phyloP scores from a whole-genome alignment of 2,888 invertebrate species.

The Drosophila borealis region DNA sequence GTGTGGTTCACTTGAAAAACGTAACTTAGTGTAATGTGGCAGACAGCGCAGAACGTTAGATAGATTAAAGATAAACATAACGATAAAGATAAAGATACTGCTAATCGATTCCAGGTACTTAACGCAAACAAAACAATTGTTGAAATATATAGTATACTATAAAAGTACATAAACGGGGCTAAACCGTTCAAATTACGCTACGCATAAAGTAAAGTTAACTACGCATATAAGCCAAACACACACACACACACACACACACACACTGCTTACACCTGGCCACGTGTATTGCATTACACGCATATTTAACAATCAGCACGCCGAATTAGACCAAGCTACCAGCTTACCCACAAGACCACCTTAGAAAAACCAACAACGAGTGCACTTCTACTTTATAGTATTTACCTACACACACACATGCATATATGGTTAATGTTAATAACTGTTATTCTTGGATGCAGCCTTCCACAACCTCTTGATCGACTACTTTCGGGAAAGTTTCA shows the following conservation, averaged over 20 bases:
- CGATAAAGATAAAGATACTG: slow-evolving; percentile 13
- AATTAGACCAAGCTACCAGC: slow-evolving; percentile 74
- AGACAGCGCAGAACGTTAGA: slow-evolving; percentile 39
- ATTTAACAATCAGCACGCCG: slow-evolving; percentile 34
- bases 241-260: slow-evolving; percentile 12
- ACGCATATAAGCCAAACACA: slow-evolving; percentile 31
- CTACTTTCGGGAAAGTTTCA: slow-evolving; percentile 38
- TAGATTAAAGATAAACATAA: slow-evolving; percentile 37
- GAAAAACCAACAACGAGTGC: slow-evolving; percentile 27
- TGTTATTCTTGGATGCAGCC: slow-evolving; percentile 49
- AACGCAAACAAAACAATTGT: slow-evolving; percentile 69
- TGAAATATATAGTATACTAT: slow-evolving; percentile 52
- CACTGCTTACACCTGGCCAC: slow-evolving; percentile 31
- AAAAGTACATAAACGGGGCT: slow-evolving; percentile 41
- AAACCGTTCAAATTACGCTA: slow-evolving; percentile 37
- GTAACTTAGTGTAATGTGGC: slow-evolving; percentile 67
- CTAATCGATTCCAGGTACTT: slow-evolving; percentile 61
- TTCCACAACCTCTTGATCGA: slow-evolving; percentile 58
- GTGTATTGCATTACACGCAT: slow-evolving; percentile 2
- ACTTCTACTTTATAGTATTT: slow-evolving; percentile 46
- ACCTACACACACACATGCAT: slow-evolving; percentile 16
- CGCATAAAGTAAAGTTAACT: slow-evolving; percentile 57
- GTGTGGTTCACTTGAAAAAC: slow-evolving; percentile 81
- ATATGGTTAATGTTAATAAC: slow-evolving; percentile 25
- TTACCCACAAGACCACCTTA: slow-evolving; percentile 64